A percentile compares a stretch with the other conserved stretches of the same genome.
phyloP scores from a whole-genome alignment of 2,888 invertebrate genomes.

The Acanthosepion lycidas region DNA sequence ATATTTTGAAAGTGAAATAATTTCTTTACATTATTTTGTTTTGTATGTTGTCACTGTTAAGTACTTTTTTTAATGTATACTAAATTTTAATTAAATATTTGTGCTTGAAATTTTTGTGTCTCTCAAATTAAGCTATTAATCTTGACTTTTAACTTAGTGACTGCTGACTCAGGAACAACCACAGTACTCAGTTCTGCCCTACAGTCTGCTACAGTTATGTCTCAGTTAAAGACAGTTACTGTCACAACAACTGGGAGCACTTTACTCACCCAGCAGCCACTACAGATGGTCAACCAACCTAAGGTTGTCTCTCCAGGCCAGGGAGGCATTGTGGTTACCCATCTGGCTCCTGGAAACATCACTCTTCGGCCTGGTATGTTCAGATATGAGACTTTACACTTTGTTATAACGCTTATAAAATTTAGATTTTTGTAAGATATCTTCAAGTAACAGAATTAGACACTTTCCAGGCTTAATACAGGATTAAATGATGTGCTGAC shows the following conservation, averaged over 20 bases:
- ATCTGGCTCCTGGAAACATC: conserved; percentile 63
- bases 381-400: not conserved
- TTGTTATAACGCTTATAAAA: not conserved
- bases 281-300: conserved; percentile 59
- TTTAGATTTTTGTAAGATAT: no score
- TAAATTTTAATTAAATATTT: no score
- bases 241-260: conserved; percentile 49
- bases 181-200: conserved; percentile 45
- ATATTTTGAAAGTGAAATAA: no score
- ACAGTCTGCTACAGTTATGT: conserved; percentile 42
- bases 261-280: conserved; percentile 45
- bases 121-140: not conserved
- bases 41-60: no score
- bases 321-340: conserved; percentile 67
- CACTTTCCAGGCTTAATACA: not conserved
- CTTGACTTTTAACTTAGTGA: not conserved
- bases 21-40: no score
- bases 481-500: no score
- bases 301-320: conserved; percentile 61
- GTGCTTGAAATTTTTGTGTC: not conserved
- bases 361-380: conserved; percentile 62
- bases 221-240: conserved; percentile 47
- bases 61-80: no score
- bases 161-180: conserved; percentile 40
- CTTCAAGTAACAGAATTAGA: not conserved